Evolutionary conservation across 2,113 vertebrate genomes (phyloP), one percentile per base, ranked within the genome.

Genomic region (Ovibos moschatus): DNA sequence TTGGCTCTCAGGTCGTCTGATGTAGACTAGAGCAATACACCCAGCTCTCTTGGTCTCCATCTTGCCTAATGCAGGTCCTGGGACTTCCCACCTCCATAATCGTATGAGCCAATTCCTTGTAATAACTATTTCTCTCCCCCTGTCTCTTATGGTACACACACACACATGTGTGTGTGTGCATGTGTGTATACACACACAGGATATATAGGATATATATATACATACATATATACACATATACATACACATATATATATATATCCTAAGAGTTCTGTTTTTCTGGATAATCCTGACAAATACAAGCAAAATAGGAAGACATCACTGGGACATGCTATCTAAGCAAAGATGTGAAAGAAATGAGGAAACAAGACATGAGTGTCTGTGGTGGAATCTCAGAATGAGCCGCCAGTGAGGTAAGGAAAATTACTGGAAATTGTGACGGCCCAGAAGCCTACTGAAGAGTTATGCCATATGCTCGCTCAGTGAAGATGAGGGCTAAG

Each of bases 201-300:
- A 28, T 78, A 16, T 28, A 45, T 8, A 43, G 71, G 36, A 43
- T 27, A 43, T 76, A 76, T 27, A 43, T 15, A 45, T 1, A 71
- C 0, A 21, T 1, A 71, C 0, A 36, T 2, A 71, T 11, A 36
- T 4, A 30, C 0, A 58, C 1, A 13, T 2, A 13, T 12, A 28
- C 1, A 27, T 5, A 27, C 1, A 71, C 0, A 45, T 10, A 47
- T 50, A 50, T 5, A 71, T 12, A 23, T 53, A 55, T 55, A 15
- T 64, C 30, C 13, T 81, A 25, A 40, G 64, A 13, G 50, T 50
- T 64, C 57, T 87, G 25, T 57, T 95, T 87, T 84, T 87, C 25
- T 57, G 60, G 53, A 87, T 50, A 87, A 64, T 50, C 30, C 25
- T 93, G 82, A 85, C 51, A 33, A 67, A 55, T 1, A 53, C 15